Evolutionary conservation across 2,113 vertebrate species (phyloP).

Genomic region (Plecotus auritus): DNA sequence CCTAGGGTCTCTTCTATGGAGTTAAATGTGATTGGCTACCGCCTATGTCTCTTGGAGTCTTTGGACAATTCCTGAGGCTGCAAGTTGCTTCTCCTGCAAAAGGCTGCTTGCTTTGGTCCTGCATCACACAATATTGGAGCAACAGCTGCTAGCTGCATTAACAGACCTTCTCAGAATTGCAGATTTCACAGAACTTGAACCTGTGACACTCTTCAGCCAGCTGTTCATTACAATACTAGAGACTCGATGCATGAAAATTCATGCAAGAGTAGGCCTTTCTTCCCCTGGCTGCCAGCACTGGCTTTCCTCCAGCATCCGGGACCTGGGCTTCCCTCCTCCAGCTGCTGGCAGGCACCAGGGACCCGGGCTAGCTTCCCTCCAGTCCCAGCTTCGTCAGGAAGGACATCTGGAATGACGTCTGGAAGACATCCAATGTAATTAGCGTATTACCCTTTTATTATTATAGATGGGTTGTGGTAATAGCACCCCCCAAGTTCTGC

Average conservation of each 20-base stretch:
- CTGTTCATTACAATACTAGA: background rate
- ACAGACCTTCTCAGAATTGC: background rate
- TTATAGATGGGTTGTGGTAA: background rate
- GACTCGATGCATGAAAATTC: too few relatives aligned
- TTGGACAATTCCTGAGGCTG: background rate
- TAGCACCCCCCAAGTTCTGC: background rate
- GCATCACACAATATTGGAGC: background rate
- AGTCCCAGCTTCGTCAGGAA: too few relatives aligned
- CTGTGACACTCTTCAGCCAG: background rate
- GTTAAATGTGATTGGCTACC: background rate
- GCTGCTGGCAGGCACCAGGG: too few relatives aligned
- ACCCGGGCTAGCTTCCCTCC: too few relatives aligned
- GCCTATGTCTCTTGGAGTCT: background rate
- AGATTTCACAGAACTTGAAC: background rate
- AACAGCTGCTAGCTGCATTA: background rate
- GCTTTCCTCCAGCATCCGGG: too few relatives aligned
- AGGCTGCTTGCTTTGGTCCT: background rate
- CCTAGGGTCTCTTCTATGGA: background rate
- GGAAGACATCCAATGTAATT: too few relatives aligned
- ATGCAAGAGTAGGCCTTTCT: too few relatives aligned
- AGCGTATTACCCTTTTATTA: too few relatives aligned
- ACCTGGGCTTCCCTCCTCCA: too few relatives aligned
- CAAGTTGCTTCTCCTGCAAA: background rate
- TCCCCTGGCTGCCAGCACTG: too few relatives aligned
- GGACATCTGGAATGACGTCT: too few relatives aligned